Base-by-base conservation (phyloP, 2,888 invertebrate genomes). In the Drosophila flavopinicola region DNA sequence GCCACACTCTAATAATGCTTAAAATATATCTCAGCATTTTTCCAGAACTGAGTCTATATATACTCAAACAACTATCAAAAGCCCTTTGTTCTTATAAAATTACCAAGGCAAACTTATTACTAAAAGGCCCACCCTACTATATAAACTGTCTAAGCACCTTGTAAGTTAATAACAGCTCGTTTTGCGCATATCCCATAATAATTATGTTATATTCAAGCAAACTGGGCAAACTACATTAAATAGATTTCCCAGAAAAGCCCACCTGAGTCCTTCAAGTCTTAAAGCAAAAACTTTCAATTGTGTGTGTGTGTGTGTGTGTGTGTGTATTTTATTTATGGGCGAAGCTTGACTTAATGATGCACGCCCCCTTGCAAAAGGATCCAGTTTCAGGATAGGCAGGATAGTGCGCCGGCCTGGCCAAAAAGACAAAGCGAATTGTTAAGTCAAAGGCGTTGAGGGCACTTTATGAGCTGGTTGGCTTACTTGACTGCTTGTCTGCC, bases 301-400 rank as follows among this genome's bases (percentile, higher is more conserved):
- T 54, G 2, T 66, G 54, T 74, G 75, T 78, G 47, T 53, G 35
- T 41, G 63, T 54, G 20, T 66, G 54, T 74, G 75, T 78, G 51
- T 53, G 41, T 41, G 54, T 66, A 37, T 57, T 78, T 80, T 87
- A 88, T 89, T 88, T 88, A 88, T 89, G 83, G 73, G 66, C 70
- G 42, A 74, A 79, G 86, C 87, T 88, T 88, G 88, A 80, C 88
- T 88, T 89, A 88, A 88, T 88, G 89, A 88, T 88, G 76, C 51
- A 52, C 69, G 48, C 39, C 35, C 30, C 25, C 59, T 4, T 25
- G 39, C 44, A 44, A 32, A 32, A 7, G 42, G 57, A 72, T 56
- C 67, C 25, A 25, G 25, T 33, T n/a, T 30, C 23, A 13, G 5
- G 7, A 6, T 6, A n/a, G 23, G 23, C 44, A 17, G 17, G 35